phyloP scores from a whole-genome alignment of 2,113 vertebrate species.

The Scalopus aquaticus region DNA sequence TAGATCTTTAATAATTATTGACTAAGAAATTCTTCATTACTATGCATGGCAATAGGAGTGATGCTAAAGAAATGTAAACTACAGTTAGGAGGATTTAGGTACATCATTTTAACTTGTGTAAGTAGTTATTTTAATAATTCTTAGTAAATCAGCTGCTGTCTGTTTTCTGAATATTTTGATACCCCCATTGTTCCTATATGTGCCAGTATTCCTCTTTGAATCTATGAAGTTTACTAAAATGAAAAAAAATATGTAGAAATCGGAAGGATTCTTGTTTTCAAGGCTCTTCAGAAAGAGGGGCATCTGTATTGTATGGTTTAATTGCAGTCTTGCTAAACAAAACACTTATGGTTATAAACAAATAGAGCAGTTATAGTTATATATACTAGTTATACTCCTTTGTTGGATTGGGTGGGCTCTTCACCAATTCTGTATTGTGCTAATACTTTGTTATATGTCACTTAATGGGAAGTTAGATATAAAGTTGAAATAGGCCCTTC shows the following conservation, averaged over 20 bases:
- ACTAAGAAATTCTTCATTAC: background rate
- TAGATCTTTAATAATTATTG: background rate
- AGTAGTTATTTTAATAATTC: constrained; percentile 57
- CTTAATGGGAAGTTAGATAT: background rate
- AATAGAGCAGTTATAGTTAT: background rate
- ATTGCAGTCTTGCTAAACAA: background rate
- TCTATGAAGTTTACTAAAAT: background rate
- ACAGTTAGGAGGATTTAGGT: background rate
- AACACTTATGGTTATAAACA: background rate
- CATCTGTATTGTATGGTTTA: background rate
- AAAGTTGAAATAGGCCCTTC: background rate
- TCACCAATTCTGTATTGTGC: background rate
- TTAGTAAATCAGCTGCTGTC: background rate
- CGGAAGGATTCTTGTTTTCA: background rate
- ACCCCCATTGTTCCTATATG: background rate
- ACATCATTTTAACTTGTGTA: constrained; percentile 32
- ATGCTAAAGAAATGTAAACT: background rate
- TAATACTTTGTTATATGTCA: background rate
- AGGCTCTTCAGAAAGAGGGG: background rate
- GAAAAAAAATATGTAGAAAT: background rate
- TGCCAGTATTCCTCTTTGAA: background rate
- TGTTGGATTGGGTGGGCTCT: background rate
- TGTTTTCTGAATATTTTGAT: constrained; percentile 11
- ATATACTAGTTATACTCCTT: too few species aligned
- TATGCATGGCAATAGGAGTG: background rate